Base-by-base conservation (phyloP, 1,140 invertebrate species). In the Drosophila santomea region DNA sequence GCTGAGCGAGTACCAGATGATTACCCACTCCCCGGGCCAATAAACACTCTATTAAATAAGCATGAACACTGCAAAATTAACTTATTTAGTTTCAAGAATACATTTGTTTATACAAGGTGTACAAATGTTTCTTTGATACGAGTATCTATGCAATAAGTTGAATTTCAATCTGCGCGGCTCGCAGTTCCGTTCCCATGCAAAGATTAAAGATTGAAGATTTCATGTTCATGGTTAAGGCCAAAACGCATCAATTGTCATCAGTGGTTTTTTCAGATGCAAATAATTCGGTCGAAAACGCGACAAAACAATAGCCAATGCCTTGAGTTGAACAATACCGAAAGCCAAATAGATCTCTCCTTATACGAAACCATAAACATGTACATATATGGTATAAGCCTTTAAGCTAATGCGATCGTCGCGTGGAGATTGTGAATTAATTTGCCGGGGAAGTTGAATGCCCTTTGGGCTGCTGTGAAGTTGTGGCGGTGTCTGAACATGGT, bases 391-490 rank as follows among this genome's bases (percentile, higher is more conserved):
- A 20, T 39, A 75, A 63, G 54, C 28, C 51, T 62, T 47, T 58
- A 11, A 54, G 60, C 23, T 59, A 58, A 75, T 41, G 60, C 52
- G 35, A 75, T 75, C 36, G 41, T n/a, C 39, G 47, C 25, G 54
- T 17, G 2, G 35, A 58, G 47, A 67, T 76, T 35, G 32, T 25
- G 25, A 55, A 50, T 69, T 35, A 71, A 38, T 78, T 71, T 48
- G 51, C 58, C 32, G 38, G 35, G 48, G 63, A 89, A 84, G 83
- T 89, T 86, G 83, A 86, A 86, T 80, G 83, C 75, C 84, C 83
- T 62, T 73, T 44, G 43, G 60, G 60, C 47, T 51, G n/a, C 47
- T 50, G 44, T 47, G 20, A 14, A 8, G 43, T 5, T 47, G 14
- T 61, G 62, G n/a, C 35, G 51, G 25, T 32, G 47, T 47, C 39